Percentiles rank a stretch among this genome's conserved stretches.
These are phyloP conservation scores for Plagodis dolabraria DNA, from an alignment of 2,888 invertebrate species.

Conservation along the genomic window DNA sequence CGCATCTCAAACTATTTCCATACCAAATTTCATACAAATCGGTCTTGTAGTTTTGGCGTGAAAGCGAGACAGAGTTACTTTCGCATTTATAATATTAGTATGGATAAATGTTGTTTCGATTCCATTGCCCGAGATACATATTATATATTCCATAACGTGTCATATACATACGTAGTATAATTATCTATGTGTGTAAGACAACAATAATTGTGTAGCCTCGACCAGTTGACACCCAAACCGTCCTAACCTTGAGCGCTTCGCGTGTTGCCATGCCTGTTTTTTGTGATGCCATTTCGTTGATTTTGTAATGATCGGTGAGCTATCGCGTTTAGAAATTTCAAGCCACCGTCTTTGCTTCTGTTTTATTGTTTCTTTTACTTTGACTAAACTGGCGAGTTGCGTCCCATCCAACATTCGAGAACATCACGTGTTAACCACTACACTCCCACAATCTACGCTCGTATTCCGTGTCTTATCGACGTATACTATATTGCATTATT, in stretches of 20 bases:
- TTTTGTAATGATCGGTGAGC: constrained; percentile 30
- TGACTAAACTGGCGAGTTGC: neutral
- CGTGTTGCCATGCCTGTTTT: constrained; percentile 53
- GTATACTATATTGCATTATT: constrained; percentile 10
- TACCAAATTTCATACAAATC: too few relatives aligned
- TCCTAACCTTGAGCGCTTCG: constrained; percentile 49
- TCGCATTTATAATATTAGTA: too few relatives aligned
- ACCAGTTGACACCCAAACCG: constrained; percentile 41
- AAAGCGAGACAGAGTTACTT: too few relatives aligned
- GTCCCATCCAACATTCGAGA: too few relatives aligned
- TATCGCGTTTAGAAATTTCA: constrained; percentile 16
- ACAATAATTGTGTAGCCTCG: constrained; percentile 25
- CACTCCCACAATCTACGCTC: neutral
- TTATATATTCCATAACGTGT: neutral
- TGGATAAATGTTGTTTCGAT: too few relatives aligned
- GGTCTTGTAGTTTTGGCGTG: too few relatives aligned
- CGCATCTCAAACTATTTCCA: too few relatives aligned
- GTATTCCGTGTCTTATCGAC: constrained; percentile 8
- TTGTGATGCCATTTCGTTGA: constrained; percentile 34
- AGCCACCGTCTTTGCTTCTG: constrained; percentile 27
- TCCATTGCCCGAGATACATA: too few relatives aligned
- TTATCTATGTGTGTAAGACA: constrained; percentile 14
- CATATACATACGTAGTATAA: neutral
- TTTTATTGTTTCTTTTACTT: constrained; percentile 15
- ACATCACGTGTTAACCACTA: neutral